Base-by-base conservation (phyloP, 2,888 invertebrate genomes). In the Athripsodes cinereus region DNA sequence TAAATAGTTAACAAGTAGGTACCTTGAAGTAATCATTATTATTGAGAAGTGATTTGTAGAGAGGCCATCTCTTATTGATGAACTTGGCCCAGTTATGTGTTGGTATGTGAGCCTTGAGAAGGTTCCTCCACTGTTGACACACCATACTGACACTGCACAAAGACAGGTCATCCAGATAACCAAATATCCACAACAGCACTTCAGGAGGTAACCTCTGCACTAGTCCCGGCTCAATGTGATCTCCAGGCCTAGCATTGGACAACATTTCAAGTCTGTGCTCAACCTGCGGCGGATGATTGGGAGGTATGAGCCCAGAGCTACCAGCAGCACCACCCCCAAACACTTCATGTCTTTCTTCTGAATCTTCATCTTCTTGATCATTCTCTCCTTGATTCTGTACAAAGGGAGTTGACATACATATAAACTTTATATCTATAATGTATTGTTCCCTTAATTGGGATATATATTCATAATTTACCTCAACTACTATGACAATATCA, bases 81-180 rank as follows among this genome's bases (percentile, higher is more conserved):
- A 88, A 90, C 63, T 80, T 80, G 64, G 85, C 83, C 96, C 96
- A 96, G 70, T 88, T 85, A 49, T 86, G 81, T 55, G 86, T 83
- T 0, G 88, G 82, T 59, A 90, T 85, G 66, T 92, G 88, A 62
- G 88, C 86, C 57, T 86, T 83, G 55, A 96, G 78, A 31, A 96
- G 83, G 46, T 87, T 84, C 64, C 85, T 80, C 95, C 95, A 96
- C 63, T 92, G 84, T 63, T 82, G 79, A 70, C 93, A 94, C 26
- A 94, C 95, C 70, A 89, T 88, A 40, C 90, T 88, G 58, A 90
- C 90, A 68, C 89, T 90, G 85, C 93, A 90, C 67, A 96, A 78
- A 1, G 95, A 94, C 69, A 96, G 83, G 73, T 96, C 95, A 70
- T 96, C 96, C 68, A 96, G 76, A 73, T 92, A 90, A 53, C 87